Conservation (phyloP, 2,113 vertebrate genomes). For the Syrrhaptes paradoxus region DNA sequence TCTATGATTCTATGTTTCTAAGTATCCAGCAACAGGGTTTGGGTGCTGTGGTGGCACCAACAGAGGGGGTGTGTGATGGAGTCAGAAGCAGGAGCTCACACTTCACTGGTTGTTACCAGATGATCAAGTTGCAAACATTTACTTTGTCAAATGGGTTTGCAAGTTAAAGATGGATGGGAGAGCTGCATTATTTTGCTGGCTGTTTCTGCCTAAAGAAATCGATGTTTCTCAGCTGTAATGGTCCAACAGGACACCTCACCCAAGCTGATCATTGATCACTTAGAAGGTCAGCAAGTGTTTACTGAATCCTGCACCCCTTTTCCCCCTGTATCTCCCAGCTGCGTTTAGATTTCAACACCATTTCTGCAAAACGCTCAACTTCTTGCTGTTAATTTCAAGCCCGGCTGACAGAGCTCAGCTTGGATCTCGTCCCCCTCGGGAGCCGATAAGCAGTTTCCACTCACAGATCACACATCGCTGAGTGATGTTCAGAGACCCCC, state of each 20-base stretch:
- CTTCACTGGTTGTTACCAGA: neutral
- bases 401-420: slow-evolving; percentile 57
- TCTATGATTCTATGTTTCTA: no score
- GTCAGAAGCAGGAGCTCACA: neutral
- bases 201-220: neutral
- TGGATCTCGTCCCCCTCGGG: slow-evolving; percentile 15
- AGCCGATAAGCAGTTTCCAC: slow-evolving; percentile 33
- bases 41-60: no score
- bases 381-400: slow-evolving; percentile 55
- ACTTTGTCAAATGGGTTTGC: neutral
- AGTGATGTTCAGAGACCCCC: slow-evolving; percentile 33
- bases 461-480: slow-evolving; percentile 60
- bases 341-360: neutral
- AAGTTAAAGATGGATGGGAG: neutral
- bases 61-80: neutral
- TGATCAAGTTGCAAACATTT: neutral
- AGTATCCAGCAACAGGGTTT: accelerated
- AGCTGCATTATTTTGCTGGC: neutral
- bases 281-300: neutral
- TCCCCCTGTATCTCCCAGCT: neutral
- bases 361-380: neutral
- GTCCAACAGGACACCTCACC: neutral
- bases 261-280: accelerated
- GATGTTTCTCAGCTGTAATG: accelerated
- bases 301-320: neutral